phyloP scores from a whole-genome alignment of 2,113 vertebrate genomes.

The human (Homo sapiens) region GRCh38 chr2:3764501-3765000 shows the following conservation, averaged over 20 bases:
- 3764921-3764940: not conserved
- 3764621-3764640: too few relatives aligned
- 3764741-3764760: not conserved
- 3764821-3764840: not conserved
- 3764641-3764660: too few relatives aligned
- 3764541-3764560: not conserved
- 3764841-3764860: not conserved
- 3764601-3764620: too few relatives aligned
- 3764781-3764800: not conserved
- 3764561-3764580: too few relatives aligned
- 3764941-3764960: not conserved
- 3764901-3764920: not conserved
- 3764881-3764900: not conserved
- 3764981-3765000: not conserved
- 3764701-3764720: not conserved
- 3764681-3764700: not conserved
- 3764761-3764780: not conserved
- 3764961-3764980: not conserved
- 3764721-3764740: not conserved
- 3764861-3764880: not conserved
- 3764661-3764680: too few relatives aligned
- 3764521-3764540: too few relatives aligned
- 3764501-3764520: not conserved
- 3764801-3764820: not conserved
- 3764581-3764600: too few relatives aligned